Evolutionary conservation across 2,888 invertebrate species (phyloP), one percentile per base, ranked within the genome.

Genomic region (Pristionchus fissidentatus): DNA sequence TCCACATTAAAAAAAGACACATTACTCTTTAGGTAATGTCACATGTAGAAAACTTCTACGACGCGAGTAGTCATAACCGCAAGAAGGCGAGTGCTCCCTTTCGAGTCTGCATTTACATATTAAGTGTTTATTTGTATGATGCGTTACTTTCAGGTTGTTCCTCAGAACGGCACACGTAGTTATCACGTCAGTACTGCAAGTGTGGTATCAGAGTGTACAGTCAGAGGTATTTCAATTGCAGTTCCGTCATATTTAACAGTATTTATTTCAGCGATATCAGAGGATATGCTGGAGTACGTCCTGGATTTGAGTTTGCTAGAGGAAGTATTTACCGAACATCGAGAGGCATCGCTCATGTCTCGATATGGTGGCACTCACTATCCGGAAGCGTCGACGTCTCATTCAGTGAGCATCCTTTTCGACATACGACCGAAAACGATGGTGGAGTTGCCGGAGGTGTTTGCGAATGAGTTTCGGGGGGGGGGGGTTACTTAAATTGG

Each of bases 301-400:
- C n/a, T 82, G 8, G 82, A 82, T n/a, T 35, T 82, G 60, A 52
- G 19, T 13, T 32, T 70, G 3, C 38, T 82, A n/a, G 62, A 82
- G 3, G 82, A 82, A 22, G 82, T 82, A 22, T 82, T 82, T 70
- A 49, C 32, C 29, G 82, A 82, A 38, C 82, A 82, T 35, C 38
- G 82, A 43, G 66, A 66, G 29, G 82, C 82, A 15, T 66, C 82
- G 13, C 19, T 82, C 26, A 82, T 82, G 82, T 5, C 46, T 46
- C 49, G 82, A 49, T 62, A 43, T 15, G 82, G 66, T 29, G 52
- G n/a, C 19, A 32, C 15, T 55, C 46, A 82, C 10, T 70, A 66
- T 38, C 70, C 82, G 7, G 49, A 82, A n/a, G 49, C 62, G 10
- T 70, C 62, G 22, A 26, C 80, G n/a, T 80, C 80, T 8, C 57